Evolutionary conservation across 2,888 invertebrate species (phyloP).

Genomic region (Seira sanloemensis): DNA sequence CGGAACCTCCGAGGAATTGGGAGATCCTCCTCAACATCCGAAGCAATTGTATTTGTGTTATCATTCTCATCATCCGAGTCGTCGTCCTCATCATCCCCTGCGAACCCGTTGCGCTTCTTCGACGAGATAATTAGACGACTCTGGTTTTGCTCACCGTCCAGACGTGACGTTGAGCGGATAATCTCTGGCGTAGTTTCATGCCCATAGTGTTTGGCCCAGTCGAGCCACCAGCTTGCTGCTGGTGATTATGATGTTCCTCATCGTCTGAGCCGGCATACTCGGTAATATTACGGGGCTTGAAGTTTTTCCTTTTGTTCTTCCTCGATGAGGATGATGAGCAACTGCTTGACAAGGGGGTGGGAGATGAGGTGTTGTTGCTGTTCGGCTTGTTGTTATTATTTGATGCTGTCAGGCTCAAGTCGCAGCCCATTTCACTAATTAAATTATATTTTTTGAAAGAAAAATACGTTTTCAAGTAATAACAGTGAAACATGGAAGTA

Average conservation of each 20-base stretch:
- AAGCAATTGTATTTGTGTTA: slow-evolving; percentile 65
- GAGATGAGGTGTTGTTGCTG: slow-evolving; percentile 59
- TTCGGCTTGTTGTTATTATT: slow-evolving; percentile 65
- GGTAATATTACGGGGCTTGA: slow-evolving; percentile 85
- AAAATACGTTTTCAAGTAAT: slow-evolving; percentile 23
- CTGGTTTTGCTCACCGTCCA: slow-evolving; percentile 34
- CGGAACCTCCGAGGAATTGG: slow-evolving; percentile 31
- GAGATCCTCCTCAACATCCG: slow-evolving; percentile 61
- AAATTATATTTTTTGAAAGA: slow-evolving; percentile 42
- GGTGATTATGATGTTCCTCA: slow-evolving; percentile 67
- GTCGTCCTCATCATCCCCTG: slow-evolving; percentile 73
- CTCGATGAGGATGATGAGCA: slow-evolving; percentile 69
- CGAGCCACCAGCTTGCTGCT: slow-evolving; percentile 71
- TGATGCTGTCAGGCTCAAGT: slow-evolving; percentile 67
- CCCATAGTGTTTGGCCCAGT: slow-evolving; percentile 26
- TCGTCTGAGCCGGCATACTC: slow-evolving; percentile 74
- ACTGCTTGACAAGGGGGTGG: slow-evolving; percentile 63
- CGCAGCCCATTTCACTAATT: slow-evolving; percentile 72
- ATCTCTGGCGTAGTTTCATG: slow-evolving; percentile 53
- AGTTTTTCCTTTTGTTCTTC: slow-evolving; percentile 86
- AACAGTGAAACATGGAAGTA: slow-evolving; percentile 23
- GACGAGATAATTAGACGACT: slow-evolving; percentile 33
- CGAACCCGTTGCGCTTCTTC: slow-evolving; percentile 54
- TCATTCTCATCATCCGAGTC: slow-evolving; percentile 66
- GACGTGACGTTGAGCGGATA: slow-evolving; percentile 52